Conservation (phyloP, 2,797 vertebrate species). For the Hydrolagus colliei region DNA sequence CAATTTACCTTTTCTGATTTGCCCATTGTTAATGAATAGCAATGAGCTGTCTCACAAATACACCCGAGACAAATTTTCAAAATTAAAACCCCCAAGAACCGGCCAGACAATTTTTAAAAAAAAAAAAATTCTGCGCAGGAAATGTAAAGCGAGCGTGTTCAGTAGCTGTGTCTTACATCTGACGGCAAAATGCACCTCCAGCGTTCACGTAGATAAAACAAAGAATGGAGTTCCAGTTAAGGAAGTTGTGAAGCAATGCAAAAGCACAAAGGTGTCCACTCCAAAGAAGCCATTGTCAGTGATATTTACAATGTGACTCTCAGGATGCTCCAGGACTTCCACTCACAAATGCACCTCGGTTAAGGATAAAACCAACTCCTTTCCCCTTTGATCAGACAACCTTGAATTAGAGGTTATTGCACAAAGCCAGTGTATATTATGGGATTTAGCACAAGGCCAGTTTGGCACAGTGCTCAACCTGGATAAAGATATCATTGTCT, state of each 20-base stretch:
- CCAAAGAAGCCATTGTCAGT: not conserved
- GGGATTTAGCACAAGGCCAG: not conserved
- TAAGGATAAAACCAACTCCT: not conserved
- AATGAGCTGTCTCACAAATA: not conserved
- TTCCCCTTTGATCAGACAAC: not conserved
- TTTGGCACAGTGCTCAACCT: not conserved
- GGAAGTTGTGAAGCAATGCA: not conserved
- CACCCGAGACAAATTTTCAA: not conserved
- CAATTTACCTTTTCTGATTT: not conserved
- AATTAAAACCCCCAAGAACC: not conserved
- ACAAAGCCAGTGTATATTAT: not conserved
- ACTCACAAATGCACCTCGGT: not conserved
- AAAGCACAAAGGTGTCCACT: not conserved
- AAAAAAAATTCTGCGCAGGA: not conserved
- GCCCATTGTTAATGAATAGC: not conserved
- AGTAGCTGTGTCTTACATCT: not conserved
- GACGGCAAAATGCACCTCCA: not conserved
- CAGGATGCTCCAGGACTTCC: not conserved
- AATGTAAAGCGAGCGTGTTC: not conserved
- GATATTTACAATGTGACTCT: not conserved
- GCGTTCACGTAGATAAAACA: not conserved
- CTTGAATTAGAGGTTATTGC: not conserved
- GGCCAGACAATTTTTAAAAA: not conserved
- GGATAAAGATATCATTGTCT: too few relatives aligned
- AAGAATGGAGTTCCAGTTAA: not conserved